Evolutionary conservation across 2,888 invertebrate species (phyloP).

Genomic region (Gasteruption jaculator): DNA sequence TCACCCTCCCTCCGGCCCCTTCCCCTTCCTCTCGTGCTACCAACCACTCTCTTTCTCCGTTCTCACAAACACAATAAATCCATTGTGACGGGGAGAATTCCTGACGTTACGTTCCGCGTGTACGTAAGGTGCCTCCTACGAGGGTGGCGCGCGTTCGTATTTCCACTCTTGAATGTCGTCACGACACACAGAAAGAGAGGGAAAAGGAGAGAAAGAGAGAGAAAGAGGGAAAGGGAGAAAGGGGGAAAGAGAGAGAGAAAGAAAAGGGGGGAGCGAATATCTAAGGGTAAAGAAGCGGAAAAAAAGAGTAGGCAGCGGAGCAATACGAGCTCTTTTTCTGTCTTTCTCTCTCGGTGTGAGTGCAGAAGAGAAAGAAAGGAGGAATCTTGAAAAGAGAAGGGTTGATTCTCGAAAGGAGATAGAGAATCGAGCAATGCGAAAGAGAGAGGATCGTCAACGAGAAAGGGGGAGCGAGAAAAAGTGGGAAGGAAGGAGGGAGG

Average conservation of each 20-base stretch:
- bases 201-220: constrained; percentile 2
- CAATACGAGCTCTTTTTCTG: neutral
- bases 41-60: constrained; percentile 8
- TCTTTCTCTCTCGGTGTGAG: neutral
- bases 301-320: constrained; percentile 9
- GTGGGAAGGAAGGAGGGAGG: constrained; percentile 16
- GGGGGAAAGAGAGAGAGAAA: constrained; percentile 13
- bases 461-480: constrained; percentile 15
- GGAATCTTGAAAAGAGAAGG: no score
- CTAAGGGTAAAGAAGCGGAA: no score
- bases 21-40: neutral
- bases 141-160: constrained; percentile 4
- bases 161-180: constrained; percentile 30
- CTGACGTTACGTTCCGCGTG: constrained; percentile 39
- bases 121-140: constrained; percentile 26
- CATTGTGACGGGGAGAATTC: constrained; percentile 44
- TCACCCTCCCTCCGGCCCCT: neutral
- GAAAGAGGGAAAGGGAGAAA: constrained; percentile 11
- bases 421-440: no score
- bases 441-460: constrained; percentile 8
- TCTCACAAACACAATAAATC: constrained; percentile 40
- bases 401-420: no score
- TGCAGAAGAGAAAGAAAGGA: constrained; percentile 13
- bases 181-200: constrained; percentile 21
- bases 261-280: constrained; percentile 23